Conservation (phyloP, 2,888 invertebrate species). For the Plagodis pulveraria region DNA sequence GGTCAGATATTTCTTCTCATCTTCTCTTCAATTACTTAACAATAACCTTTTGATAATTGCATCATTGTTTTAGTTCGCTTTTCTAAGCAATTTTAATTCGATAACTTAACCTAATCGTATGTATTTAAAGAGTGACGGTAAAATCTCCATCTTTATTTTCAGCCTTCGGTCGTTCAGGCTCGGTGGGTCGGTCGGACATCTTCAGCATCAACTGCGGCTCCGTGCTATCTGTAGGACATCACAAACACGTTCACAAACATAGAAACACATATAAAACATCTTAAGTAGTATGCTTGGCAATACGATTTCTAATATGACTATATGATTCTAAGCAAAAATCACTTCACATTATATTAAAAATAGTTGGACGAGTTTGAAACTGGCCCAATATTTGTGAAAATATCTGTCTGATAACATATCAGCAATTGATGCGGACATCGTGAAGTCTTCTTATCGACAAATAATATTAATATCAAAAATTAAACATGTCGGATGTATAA, state of each 20-base stretch:
- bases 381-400: too few relatives aligned
- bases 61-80: background rate
- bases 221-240: slow-evolving; percentile 75
- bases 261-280: slow-evolving; percentile 37
- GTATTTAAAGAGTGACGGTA: slow-evolving; percentile 71
- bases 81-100: background rate
- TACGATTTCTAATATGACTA: too few relatives aligned
- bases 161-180: slow-evolving; percentile 59
- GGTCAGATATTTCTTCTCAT: background rate
- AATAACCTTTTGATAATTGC: background rate
- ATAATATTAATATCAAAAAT: too few relatives aligned
- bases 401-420: too few relatives aligned
- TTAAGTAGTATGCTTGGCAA: background rate
- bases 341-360: too few relatives aligned
- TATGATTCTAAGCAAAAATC: too few relatives aligned
- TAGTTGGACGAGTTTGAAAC: too few relatives aligned
- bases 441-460: too few relatives aligned
- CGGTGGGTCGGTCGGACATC: slow-evolving; percentile 63
- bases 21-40: too few relatives aligned
- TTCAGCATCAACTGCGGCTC: slow-evolving; percentile 70
- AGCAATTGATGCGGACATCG: too few relatives aligned
- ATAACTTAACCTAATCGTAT: slow-evolving; percentile 1
- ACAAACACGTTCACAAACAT: slow-evolving; percentile 65
- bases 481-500: too few relatives aligned
- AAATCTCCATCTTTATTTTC: slow-evolving; percentile 75